phyloP scores from a whole-genome alignment of 2,797 vertebrate species.

The Notamacropus eugenii region DNA sequence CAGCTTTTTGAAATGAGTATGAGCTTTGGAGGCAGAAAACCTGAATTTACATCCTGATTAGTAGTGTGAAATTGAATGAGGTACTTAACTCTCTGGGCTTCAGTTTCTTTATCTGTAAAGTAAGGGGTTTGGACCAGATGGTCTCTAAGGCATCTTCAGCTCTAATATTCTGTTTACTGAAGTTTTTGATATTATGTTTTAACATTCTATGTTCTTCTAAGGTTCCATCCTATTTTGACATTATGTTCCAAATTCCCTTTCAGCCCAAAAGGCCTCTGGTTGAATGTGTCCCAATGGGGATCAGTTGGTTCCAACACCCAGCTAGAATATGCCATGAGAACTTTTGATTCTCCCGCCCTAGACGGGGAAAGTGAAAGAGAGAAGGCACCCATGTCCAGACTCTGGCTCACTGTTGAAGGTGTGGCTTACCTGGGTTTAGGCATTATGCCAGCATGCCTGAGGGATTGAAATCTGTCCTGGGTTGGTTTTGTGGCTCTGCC shows the following conservation, averaged over 20 bases:
- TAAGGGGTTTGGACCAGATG: background rate
- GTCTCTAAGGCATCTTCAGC: background rate
- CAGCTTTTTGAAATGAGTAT: background rate
- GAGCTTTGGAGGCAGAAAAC: background rate
- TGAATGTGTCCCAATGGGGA: background rate
- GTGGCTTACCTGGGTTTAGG: conserved; percentile 51
- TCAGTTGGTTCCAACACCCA: background rate
- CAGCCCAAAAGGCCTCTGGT: background rate
- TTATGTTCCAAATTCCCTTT: background rate
- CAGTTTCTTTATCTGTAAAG: background rate
- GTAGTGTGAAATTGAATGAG: background rate
- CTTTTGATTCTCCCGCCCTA: background rate
- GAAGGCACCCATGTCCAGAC: conserved; percentile 15
- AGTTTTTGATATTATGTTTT: background rate
- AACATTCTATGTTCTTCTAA: background rate
- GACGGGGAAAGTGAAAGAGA: background rate
- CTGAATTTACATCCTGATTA: background rate
- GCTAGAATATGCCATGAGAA: background rate
- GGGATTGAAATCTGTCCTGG: conserved; percentile 39
- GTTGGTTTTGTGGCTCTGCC: conserved; percentile 2
- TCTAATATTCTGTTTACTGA: background rate
- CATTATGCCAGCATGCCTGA: conserved; percentile 2
- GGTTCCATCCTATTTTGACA: background rate
- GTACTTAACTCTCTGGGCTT: background rate
- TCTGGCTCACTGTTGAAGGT: background rate